Percentiles rank a stretch among this genome's conserved stretches.
phyloP scores from a whole-genome alignment of 2,888 invertebrate genomes.

The Apamea anceps region DNA sequence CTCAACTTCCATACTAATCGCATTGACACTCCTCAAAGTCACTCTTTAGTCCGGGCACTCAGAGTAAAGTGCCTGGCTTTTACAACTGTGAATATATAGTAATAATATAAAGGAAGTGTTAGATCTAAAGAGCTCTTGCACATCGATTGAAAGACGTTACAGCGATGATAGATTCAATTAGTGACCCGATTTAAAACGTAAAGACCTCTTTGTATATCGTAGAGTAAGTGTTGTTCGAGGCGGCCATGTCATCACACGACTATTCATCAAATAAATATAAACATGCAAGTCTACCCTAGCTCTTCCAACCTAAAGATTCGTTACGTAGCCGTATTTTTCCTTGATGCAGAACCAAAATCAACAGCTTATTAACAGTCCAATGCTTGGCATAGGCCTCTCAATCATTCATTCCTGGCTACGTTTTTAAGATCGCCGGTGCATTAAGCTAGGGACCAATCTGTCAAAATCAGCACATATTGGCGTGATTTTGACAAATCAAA shows the following conservation, averaged over 20 bases:
- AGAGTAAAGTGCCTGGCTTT: conserved; percentile 47
- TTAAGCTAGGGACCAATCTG: background rate
- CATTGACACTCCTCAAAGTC: conserved; percentile 62
- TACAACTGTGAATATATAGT: conserved; percentile 32
- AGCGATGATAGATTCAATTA: conserved; percentile 23
- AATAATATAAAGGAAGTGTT: conserved; percentile 23
- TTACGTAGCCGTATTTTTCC: too few relatives aligned
- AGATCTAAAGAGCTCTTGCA: conserved; percentile 26
- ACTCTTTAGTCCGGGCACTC: conserved; percentile 50
- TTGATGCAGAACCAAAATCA: background rate
- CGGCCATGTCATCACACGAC: background rate
- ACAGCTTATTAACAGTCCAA: background rate
- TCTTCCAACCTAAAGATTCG: background rate
- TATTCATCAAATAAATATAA: too few relatives aligned
- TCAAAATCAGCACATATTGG: background rate
- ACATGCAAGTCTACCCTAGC: too few relatives aligned
- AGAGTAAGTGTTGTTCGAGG: background rate
- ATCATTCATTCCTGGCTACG: background rate
- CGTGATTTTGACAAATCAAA: background rate
- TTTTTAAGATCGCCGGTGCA: background rate
- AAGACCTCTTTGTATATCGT: conserved; percentile 14
- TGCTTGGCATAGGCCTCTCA: background rate
- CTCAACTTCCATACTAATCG: conserved; percentile 44
- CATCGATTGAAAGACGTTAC: conserved; percentile 24
- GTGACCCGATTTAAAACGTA: conserved; percentile 21